Percentiles rank a stretch among this genome's conserved stretches.
These are phyloP conservation scores for Eulemur rubriventer DNA, from an alignment of 2,797 vertebrate genomes.

Conservation along the genomic window DNA sequence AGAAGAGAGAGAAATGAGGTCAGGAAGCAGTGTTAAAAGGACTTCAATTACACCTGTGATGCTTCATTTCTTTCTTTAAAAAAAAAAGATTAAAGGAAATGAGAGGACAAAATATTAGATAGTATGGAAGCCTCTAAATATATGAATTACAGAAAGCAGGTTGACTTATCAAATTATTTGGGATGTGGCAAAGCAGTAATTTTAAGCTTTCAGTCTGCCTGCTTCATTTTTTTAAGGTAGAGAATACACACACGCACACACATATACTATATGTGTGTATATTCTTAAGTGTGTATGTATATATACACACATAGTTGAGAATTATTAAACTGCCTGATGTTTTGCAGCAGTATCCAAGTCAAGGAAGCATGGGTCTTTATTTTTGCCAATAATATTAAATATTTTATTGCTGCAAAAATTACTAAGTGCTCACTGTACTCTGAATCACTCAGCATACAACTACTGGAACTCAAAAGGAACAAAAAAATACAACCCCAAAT, in stretches of 20 bases:
- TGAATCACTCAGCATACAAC: slow-evolving; percentile 36
- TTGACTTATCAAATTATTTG: neutral
- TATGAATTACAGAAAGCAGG: neutral
- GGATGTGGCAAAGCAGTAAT: neutral
- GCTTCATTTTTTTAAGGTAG: neutral
- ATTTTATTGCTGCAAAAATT: slow-evolving; percentile 60
- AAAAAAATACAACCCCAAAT: slow-evolving; percentile 38
- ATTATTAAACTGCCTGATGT: neutral
- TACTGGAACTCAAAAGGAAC: slow-evolving; percentile 41
- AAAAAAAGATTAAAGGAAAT: neutral
- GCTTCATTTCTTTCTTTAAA: neutral
- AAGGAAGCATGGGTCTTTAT: slow-evolving; percentile 14
- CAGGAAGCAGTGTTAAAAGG: neutral
- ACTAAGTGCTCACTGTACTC: neutral
- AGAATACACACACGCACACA: neutral
- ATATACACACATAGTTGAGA: slow-evolving; percentile 10
- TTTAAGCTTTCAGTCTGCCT: neutral
- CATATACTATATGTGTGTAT: neutral
- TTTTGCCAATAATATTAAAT: slow-evolving; percentile 29
- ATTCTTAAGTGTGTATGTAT: neutral
- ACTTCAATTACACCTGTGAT: neutral
- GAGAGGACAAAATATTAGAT: neutral
- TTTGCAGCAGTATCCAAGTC: neutral
- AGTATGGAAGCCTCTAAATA: neutral
- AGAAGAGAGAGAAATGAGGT: neutral